Evolutionary conservation across 2,797 vertebrate genomes (phyloP).

Genomic region (Xenopus petersii): DNA sequence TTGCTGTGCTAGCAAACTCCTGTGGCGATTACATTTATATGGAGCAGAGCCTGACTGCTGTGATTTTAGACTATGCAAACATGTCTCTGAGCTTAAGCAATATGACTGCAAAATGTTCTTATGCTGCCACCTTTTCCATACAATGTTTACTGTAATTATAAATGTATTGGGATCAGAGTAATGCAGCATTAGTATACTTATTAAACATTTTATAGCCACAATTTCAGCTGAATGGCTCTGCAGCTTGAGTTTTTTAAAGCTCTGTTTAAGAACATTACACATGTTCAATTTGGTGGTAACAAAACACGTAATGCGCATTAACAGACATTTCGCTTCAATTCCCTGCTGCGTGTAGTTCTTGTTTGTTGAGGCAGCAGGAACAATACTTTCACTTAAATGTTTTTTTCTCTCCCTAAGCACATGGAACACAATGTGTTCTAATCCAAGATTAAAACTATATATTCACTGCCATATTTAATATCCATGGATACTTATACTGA

Average conservation of each 20-base stretch:
- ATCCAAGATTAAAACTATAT: conserved; percentile 34
- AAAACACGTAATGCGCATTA: conserved; percentile 44
- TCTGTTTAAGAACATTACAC: conserved; percentile 45
- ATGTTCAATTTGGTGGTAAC: conserved; percentile 43
- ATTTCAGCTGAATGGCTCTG: conserved; percentile 31
- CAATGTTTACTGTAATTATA: conserved; percentile 41
- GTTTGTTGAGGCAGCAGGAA: conserved; percentile 43
- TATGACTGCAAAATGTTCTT: conserved; percentile 2
- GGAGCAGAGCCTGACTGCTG: conserved; percentile 40
- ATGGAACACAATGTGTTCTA: conserved; percentile 34
- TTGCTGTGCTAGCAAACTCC: conserved; percentile 37
- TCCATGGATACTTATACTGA: conserved; percentile 20
- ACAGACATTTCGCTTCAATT: conserved; percentile 30
- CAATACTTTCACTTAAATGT: conserved; percentile 41
- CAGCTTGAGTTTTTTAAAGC: conserved; percentile 6
- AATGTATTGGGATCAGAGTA: conserved; percentile 39
- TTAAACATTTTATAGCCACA: conserved; percentile 38
- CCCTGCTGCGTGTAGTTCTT: conserved; percentile 35
- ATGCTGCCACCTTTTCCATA: conserved; percentile 1
- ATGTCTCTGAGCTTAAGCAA: conserved; percentile 17
- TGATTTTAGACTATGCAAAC: conserved; percentile 34
- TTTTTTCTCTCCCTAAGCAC: conserved; percentile 18
- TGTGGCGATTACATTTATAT: conserved; percentile 33
- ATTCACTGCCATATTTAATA: conserved; percentile 26
- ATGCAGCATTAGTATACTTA: conserved; percentile 35